These are phyloP conservation scores for Drosophila neonasuta DNA, from an alignment of 2,888 invertebrate species.

Conservation along the genomic window DNA sequence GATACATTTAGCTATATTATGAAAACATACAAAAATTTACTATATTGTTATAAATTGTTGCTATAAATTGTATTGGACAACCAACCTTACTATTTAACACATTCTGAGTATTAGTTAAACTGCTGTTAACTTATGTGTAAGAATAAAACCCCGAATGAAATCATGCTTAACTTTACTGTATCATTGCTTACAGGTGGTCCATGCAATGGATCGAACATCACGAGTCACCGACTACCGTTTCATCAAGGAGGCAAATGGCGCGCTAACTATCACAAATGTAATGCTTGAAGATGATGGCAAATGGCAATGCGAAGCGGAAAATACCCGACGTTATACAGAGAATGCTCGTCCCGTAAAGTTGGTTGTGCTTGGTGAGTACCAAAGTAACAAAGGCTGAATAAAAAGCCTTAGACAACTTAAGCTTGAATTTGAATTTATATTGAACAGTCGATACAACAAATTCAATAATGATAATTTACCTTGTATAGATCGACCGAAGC, in stretches of 20 bases:
- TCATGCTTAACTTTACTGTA: not conserved
- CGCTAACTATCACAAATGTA: conserved; percentile 82
- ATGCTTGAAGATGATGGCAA: conserved; percentile 87
- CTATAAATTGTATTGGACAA: no score
- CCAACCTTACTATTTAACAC: no score
- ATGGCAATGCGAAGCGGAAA: conserved; percentile 88
- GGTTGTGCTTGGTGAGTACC: conserved; percentile 85
- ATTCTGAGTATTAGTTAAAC: no score
- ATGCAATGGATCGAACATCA: conserved; percentile 81
- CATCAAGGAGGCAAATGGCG: conserved; percentile 82
- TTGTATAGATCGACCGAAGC: conserved; percentile 88
- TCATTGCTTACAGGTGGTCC: conserved; percentile 75
- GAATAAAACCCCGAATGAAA: no score
- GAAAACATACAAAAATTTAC: no score
- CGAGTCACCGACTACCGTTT: conserved; percentile 82
- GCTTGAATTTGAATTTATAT: no score
- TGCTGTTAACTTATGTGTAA: no score
- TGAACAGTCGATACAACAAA: no score
- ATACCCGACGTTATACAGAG: conserved; percentile 85
- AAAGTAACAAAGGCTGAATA: conserved; percentile 11
- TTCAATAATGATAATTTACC: not conserved
- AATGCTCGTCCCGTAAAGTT: conserved; percentile 86
- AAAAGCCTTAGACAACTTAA: no score
- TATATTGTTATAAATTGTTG: no score
- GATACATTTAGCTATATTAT: no score